A percentile compares a stretch with the other conserved stretches of the same genome.
Evolutionary conservation across 2,888 invertebrate genomes (phyloP).

Genomic region (Megaustenia siamemsis): DNA sequence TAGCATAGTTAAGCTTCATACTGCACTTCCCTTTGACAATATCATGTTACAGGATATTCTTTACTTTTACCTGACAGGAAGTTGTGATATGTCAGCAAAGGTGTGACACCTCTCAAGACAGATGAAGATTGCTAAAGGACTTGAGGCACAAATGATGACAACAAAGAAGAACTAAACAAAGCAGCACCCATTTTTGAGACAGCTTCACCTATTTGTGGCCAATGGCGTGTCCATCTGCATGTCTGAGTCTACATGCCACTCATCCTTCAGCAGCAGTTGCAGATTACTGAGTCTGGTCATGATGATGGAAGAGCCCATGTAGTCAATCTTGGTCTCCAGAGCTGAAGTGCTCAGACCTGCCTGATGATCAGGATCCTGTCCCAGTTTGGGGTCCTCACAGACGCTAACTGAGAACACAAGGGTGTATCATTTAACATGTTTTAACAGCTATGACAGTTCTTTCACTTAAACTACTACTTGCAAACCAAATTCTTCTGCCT

Average conservation of each 20-base stretch:
- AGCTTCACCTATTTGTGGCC: slow-evolving; percentile 84
- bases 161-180: background rate
- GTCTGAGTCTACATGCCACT: slow-evolving; percentile 88
- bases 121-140: no score
- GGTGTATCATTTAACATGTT: no score
- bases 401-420: slow-evolving; percentile 86
- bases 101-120: no score
- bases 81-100: no score
- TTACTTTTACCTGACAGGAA: no score
- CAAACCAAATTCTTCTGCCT: no score
- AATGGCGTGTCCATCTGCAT: slow-evolving; percentile 81
- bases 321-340: slow-evolving; percentile 94
- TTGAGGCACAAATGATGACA: no score
- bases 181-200: background rate
- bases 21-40: no score
- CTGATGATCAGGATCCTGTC: slow-evolving; percentile 92
- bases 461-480: no score
- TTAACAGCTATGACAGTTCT: no score
- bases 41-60: no score
- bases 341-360: slow-evolving; percentile 88
- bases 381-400: slow-evolving; percentile 93
- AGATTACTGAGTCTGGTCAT: slow-evolving; percentile 93
- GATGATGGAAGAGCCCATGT: slow-evolving; percentile 98
- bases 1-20: no score
- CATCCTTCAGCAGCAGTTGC: slow-evolving; percentile 89